A percentile compares a stretch with the other conserved stretches of the same genome.
Conservation (phyloP, 2,113 vertebrate genomes). For the Cricetomys ansorgei region DNA sequence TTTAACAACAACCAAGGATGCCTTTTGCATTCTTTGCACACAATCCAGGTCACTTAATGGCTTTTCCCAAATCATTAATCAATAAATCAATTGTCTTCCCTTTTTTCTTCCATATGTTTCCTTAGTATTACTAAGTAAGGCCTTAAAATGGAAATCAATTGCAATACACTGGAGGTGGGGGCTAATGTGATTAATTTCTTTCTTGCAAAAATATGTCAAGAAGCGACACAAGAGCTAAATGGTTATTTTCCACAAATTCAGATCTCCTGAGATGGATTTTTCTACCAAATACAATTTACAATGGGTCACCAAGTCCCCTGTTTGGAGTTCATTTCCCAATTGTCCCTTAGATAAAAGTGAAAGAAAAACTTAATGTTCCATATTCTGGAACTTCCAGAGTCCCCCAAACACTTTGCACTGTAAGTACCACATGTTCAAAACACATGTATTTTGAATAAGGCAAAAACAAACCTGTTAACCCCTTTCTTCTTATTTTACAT, state of each 20-base stretch:
- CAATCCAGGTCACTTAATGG: neutral
- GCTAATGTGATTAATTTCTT: conserved; percentile 45
- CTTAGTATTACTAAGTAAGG: neutral
- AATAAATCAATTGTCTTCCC: conserved; percentile 23
- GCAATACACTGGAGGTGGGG: neutral
- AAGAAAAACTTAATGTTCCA: conserved; percentile 1
- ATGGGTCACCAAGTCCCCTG: neutral
- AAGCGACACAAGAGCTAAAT: neutral
- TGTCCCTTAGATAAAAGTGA: neutral
- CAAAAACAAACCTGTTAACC: neutral
- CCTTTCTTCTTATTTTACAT: neutral
- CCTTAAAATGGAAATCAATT: conserved; percentile 56
- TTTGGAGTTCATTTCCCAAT: conserved; percentile 37
- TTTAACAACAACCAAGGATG: neutral
- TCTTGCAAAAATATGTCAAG: conserved; percentile 44
- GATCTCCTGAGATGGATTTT: neutral
- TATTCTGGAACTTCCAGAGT: neutral
- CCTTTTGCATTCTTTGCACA: neutral
- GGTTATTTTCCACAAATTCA: neutral
- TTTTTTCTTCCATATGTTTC: conserved; percentile 5
- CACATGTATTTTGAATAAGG: neutral
- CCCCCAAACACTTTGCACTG: neutral
- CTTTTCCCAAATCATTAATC: conserved; percentile 13
- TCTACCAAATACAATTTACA: neutral
- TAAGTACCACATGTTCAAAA: neutral